Conservation (phyloP, 2,888 invertebrate species). For the Sphecodes monilicornis region DNA sequence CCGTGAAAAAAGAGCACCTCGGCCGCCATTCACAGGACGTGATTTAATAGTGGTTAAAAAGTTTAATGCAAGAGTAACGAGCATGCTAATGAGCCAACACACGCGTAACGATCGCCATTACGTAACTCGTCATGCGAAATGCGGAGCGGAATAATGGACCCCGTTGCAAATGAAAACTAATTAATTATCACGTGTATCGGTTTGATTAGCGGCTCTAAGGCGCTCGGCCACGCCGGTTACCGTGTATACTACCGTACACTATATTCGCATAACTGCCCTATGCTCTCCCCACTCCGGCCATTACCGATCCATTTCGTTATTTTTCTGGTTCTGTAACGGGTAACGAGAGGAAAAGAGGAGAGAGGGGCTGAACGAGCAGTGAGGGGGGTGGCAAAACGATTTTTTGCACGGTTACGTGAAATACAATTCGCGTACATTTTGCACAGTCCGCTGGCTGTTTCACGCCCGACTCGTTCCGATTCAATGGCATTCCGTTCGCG, state of each 20-base stretch:
- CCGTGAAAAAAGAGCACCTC: neutral
- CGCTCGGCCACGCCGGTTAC: neutral
- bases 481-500: conserved; percentile 33
- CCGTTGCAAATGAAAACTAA: conserved; percentile 42
- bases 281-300: neutral
- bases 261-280: neutral
- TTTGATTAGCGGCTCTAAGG: conserved; percentile 45
- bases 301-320: conserved; percentile 29
- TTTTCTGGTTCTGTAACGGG: conserved; percentile 2
- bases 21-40: neutral
- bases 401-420: conserved; percentile 12
- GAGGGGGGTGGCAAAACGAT: neutral
- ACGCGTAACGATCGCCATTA: conserved; percentile 38
- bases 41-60: conserved; percentile 37
- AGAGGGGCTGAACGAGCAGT: neutral
- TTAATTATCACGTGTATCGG: conserved; percentile 52
- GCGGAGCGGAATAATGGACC: conserved; percentile 26
- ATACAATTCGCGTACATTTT: conserved; percentile 13
- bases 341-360: neutral
- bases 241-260: neutral
- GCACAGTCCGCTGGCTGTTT: conserved; percentile 46
- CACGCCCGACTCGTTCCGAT: conserved; percentile 46
- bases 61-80: conserved; percentile 51
- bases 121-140: conserved; percentile 35
- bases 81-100: conserved; percentile 42